phyloP scores from a whole-genome alignment of 2,113 vertebrate genomes.

The Tetrax tetrax region DNA sequence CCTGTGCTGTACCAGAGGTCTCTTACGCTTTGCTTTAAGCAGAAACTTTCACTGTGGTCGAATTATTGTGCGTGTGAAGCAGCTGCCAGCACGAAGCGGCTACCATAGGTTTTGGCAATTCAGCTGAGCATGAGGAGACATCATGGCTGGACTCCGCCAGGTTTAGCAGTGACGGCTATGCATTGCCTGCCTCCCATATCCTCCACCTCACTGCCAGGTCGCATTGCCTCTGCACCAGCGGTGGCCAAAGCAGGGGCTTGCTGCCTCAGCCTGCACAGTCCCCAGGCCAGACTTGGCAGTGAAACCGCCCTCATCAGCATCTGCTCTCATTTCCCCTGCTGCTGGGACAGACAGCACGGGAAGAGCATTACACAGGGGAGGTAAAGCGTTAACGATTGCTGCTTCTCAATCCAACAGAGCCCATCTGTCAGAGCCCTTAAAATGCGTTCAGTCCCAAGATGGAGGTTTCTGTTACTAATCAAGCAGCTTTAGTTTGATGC shows the following conservation, averaged over 20 bases:
- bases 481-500: not conserved
- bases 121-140: not conserved
- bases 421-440: not conserved
- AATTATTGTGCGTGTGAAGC: not conserved
- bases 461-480: not conserved
- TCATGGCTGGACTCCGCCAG: not conserved
- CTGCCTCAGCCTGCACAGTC: accelerated
- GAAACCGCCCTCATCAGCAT: not conserved
- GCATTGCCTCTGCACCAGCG: not conserved
- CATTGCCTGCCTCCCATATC: not conserved
- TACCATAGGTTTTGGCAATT: not conserved
- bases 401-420: not conserved
- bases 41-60: not conserved
- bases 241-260: not conserved
- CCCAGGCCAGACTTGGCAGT: accelerated
- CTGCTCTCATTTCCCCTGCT: not conserved
- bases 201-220: not conserved
- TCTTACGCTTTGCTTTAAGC: not conserved
- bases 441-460: not conserved
- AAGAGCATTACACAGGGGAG: not conserved
- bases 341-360: not conserved
- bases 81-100: not conserved
- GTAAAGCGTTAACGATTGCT: not conserved
- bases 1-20: not conserved
- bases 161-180: not conserved